phyloP scores from a whole-genome alignment of 2,888 invertebrate species.

The Agonopterix heracliana region DNA sequence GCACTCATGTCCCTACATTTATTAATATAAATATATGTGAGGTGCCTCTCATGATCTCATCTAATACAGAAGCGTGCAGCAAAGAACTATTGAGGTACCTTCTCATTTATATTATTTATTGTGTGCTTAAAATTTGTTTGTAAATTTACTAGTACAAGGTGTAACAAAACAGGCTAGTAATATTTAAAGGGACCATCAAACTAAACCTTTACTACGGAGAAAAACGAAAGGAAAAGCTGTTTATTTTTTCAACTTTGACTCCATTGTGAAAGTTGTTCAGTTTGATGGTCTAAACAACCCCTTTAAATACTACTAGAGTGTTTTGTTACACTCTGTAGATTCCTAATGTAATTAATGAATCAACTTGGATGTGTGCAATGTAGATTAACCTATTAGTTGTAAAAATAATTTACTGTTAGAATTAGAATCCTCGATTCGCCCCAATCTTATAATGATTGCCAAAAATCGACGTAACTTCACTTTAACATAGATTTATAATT shows the following conservation, averaged over 20 bases:
- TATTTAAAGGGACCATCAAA: too few species aligned
- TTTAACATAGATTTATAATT: slow-evolving; percentile 6
- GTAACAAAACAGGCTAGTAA: too few species aligned
- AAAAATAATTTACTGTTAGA: slow-evolving; percentile 6
- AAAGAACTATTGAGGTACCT: background rate
- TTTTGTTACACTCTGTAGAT: background rate
- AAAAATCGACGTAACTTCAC: slow-evolving; percentile 1
- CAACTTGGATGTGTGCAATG: slow-evolving; percentile 60
- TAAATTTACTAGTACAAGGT: too few species aligned
- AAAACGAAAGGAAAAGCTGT: too few species aligned
- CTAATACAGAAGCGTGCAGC: background rate
- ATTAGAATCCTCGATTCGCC: too few species aligned
- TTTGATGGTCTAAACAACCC: too few species aligned
- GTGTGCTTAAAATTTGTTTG: too few species aligned
- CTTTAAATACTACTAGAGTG: too few species aligned
- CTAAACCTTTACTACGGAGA: too few species aligned
- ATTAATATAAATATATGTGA: slow-evolving; percentile 10
- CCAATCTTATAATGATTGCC: too few species aligned
- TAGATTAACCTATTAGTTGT: slow-evolving; percentile 30
- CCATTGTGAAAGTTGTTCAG: too few species aligned
- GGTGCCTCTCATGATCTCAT: slow-evolving; percentile 35
- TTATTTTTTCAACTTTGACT: background rate
- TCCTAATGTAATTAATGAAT: slow-evolving; percentile 19
- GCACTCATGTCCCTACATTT: too few species aligned
- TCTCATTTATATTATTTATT: background rate